Evolutionary conservation across 2,113 vertebrate genomes (phyloP).

Genomic region (Myocastor coypus): DNA sequence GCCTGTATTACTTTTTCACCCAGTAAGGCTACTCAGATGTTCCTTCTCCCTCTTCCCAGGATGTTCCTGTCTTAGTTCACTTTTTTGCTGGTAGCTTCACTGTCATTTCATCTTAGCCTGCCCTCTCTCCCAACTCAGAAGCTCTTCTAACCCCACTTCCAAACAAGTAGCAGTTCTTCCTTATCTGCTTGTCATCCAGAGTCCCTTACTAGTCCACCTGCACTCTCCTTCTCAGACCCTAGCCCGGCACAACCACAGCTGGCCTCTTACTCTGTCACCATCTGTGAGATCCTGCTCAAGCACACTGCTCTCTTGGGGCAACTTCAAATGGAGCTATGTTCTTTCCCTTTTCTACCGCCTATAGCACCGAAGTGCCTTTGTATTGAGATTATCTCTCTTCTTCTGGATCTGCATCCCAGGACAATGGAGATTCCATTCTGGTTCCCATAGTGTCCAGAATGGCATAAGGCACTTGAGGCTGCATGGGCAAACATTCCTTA

Average conservation of each 20-base stretch:
- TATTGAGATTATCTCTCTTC: not conserved
- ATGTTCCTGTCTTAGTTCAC: not conserved
- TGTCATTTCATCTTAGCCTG: not conserved
- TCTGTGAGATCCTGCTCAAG: not conserved
- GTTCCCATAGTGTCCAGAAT: not conserved
- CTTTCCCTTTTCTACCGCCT: not conserved
- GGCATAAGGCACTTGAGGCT: not conserved
- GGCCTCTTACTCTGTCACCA: not conserved
- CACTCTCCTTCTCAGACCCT: not conserved
- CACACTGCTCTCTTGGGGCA: not conserved
- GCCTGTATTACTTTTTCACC: not conserved
- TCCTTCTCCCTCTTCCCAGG: not conserved
- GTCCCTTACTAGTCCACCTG: not conserved
- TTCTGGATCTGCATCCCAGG: not conserved
- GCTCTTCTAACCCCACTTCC: rapidly evolving
- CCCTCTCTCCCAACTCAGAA: not conserved
- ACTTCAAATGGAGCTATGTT: not conserved
- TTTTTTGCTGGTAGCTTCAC: not conserved
- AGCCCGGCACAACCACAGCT: not conserved
- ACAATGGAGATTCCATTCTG: not conserved
- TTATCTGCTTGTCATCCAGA: rapidly evolving
- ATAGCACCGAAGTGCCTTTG: rapidly evolving
- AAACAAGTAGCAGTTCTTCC: not conserved
- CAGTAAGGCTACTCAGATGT: not conserved
- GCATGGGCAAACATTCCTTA: not conserved